Base-by-base conservation (phyloP, 1,140 invertebrate genomes). In the Zaprionus inermis region DNA sequence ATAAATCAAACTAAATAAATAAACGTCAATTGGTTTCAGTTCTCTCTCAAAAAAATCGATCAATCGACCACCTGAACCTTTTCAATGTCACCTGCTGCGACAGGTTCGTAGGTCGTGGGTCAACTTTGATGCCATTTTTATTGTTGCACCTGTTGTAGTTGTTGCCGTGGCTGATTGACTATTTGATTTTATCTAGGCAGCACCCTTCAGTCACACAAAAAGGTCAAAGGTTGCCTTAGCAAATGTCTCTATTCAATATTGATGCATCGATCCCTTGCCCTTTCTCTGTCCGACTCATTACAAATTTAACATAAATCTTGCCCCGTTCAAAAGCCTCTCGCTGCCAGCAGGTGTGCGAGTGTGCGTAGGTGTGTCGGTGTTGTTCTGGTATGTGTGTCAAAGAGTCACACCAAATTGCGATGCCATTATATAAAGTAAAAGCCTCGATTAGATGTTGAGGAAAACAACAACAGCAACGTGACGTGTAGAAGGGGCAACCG, bases 291-390 rank as follows among this genome's bases (percentile, higher is more conserved):
- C 22, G 16, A 22, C 32, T 66, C 81, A 84, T 83, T 83, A 83
- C 80, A 83, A 80, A 83, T 80, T 77, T 44, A 83, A 80, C 81
- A 84, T 83, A 83, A 83, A 83, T 83, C 81, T 83, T 79, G 49
- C 65, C 36, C 3, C 2, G n/a, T 58, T 41, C 71, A 54, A 56
- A 16, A 49, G 24, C 18, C 24, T 20, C 16, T 14, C 6, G 32
- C 22, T 63, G 44, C 60, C 18, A 16, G 11, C 52, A 46, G n/a
- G 34, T 32, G 44, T 67, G 70, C 56, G 18, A 55, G 34, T 46
- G 36, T 58, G 28, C 51, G 38, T 63, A 28, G 24, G n/a, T 55
- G 30, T 14, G 12, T 44, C 18, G 36, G 24, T 34, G n/a, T 16
- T 16, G 11, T n/a, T n/a, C 32, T 72, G 67, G 72, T 77, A 77